Base-by-base conservation (phyloP, 2,113 vertebrate species). In the Gasterosteus nipponicus region DNA sequence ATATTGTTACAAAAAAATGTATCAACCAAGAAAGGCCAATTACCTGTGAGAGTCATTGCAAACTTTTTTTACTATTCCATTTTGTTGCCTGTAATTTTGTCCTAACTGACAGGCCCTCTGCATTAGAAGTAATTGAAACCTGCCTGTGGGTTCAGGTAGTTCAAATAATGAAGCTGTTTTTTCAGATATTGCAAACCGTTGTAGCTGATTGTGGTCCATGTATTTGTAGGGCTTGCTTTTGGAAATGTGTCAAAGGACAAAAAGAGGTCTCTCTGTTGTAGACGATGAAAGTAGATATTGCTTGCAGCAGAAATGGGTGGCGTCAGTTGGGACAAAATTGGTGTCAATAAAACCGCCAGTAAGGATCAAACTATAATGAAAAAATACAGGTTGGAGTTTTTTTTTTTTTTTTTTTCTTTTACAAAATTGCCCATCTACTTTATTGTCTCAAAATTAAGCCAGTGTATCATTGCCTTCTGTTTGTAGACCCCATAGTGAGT, bases 381-480 rank as follows among this genome's bases (percentile, higher is more conserved):
- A 87, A 75, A 80, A 75, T 61, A 82, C 69, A 83, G 26, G 54
- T 62, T 64, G 47, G 22, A 60, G 44, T 44, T 16, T 51, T 64
- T 66, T 82, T 26, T 26, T 66, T 82, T 26, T 26, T 26, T 26
- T 57, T 69, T 67, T 68, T 65, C n/a, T 60, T 60, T 78, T 58
- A 68, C 49, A 86, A 84, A 87, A 83, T 85, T 86, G 85, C 70
- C 63, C 69, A 63, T 87, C 56, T 86, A 74, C 79, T 87, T 89
- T 90, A 89, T 88, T 84, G 87, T 84, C 70, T 89, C 63, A 80
- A 92, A 86, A 89, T 92, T 58, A 89, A 89, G 82, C 67, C 83
- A 87, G 82, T 91, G 76, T 86, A 87, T 92, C 88, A 85, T 69
- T 77, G 58, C 78, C 75, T 77, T 69, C 75, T 89, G 77, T 82